A percentile compares a stretch with the other conserved stretches of the same genome.
Evolutionary conservation across 2,888 invertebrate species (phyloP).

Genomic region (Geophilus truncorum): DNA sequence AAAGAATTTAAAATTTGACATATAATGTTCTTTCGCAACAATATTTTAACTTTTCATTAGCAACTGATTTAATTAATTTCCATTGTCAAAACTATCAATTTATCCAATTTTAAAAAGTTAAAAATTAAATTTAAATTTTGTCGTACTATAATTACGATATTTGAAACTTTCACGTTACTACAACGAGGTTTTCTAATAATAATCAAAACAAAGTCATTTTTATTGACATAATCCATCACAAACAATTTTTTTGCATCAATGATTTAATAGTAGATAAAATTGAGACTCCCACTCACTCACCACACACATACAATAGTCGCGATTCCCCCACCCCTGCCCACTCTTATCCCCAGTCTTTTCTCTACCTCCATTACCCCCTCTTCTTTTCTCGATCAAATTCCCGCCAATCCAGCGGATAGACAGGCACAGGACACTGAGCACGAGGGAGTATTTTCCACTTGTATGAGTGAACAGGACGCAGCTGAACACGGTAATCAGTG

Average conservation of each 20-base stretch:
- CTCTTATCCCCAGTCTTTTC: not conserved
- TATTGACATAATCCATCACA: not conserved
- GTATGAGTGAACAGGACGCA: slow-evolving; percentile 5
- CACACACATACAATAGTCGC: not conserved
- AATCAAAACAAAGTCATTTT: not conserved
- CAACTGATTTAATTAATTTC: too few relatives aligned
- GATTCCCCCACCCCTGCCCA: too few relatives aligned
- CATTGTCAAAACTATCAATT: too few relatives aligned
- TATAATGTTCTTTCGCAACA: too few relatives aligned
- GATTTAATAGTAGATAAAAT: not conserved
- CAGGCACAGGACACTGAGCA: slow-evolving; percentile 1
- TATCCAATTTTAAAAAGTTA: too few relatives aligned
- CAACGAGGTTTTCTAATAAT: not conserved
- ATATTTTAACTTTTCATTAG: too few relatives aligned
- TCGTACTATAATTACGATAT: too few relatives aligned
- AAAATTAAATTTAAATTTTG: too few relatives aligned
- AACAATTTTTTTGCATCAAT: not conserved
- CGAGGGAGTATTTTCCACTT: slow-evolving; percentile 10
- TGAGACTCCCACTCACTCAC: not conserved
- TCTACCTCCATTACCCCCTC: not conserved
- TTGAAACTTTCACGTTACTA: not conserved
- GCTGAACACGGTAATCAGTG: slow-evolving; percentile 10
- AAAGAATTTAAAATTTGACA: too few relatives aligned
- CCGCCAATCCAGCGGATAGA: not conserved
- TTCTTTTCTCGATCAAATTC: not conserved